Conservation (phyloP, 2,888 invertebrate genomes). For the Thyatira batis region DNA sequence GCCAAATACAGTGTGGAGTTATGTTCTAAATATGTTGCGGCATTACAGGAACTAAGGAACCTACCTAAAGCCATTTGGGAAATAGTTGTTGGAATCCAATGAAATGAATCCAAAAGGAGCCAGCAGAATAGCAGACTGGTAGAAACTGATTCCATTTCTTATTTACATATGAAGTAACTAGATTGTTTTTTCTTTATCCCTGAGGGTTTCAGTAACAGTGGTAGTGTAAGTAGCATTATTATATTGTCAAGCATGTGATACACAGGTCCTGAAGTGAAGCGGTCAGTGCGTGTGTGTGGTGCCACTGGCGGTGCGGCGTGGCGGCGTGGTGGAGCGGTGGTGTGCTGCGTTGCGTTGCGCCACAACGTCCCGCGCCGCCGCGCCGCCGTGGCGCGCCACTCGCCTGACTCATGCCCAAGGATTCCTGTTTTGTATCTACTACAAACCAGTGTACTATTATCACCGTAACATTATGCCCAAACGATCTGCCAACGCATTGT, state of each 20-base stretch:
- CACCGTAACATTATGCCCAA: slow-evolving; percentile 71
- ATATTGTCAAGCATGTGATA: background rate
- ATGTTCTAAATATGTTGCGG: too few species aligned
- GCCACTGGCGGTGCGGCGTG: slow-evolving; percentile 31
- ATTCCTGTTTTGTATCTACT: slow-evolving; percentile 64
- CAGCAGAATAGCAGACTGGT: too few species aligned
- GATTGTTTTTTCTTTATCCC: too few species aligned
- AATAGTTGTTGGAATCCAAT: too few species aligned
- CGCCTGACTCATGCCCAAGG: slow-evolving; percentile 70
- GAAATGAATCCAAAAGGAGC: too few species aligned
- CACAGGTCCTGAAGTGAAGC: background rate
- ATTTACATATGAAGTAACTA: too few species aligned
- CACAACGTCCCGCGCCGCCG: slow-evolving; percentile 35
- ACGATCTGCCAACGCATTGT: slow-evolving; percentile 79
- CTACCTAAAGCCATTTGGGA: too few species aligned
- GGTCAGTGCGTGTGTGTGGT: background rate
- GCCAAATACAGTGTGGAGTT: too few species aligned
- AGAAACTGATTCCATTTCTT: too few species aligned
- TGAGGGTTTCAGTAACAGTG: too few species aligned
- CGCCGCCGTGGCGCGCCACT: slow-evolving; percentile 40
- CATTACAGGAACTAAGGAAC: too few species aligned
- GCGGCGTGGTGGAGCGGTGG: slow-evolving; percentile 19
- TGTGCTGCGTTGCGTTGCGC: slow-evolving; percentile 36
- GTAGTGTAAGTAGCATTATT: too few species aligned
- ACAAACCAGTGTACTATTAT: slow-evolving; percentile 50